Base-by-base conservation (phyloP, 2,113 vertebrate species). In the Candoia aspera region DNA sequence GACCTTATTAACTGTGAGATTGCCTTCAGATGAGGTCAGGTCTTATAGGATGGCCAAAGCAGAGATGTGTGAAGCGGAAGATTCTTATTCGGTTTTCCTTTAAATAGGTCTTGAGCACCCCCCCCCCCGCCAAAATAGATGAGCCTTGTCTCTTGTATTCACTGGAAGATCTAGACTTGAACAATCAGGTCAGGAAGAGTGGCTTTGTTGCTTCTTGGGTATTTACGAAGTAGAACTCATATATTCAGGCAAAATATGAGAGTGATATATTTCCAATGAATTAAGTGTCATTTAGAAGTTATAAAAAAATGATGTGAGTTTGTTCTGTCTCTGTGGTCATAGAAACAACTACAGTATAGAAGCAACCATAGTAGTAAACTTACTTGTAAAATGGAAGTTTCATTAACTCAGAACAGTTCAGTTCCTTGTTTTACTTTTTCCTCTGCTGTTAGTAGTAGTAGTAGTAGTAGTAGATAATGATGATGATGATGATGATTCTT, bases 1-100 rank as follows among this genome's bases (percentile, higher is more conserved):
- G 94, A 94, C 90, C 90, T 84, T 92, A 91, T 93, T 95, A 94
- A 86, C 84, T 93, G 91, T 55, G 95, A 94, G 92, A 93, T 94
- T 91, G 93, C 83, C 87, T 94, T 96, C 93, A 91, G 88, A 79
- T 85, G 84, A 93, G 93, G 88, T 86, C 64, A 90, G 91, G 62
- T 57, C 57, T 90, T 86, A 37, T 85, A 33, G 89, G 59, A 58
- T 62, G 42, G 46, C 92, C 91, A 91, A 3, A 94, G 23, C 89
- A 89, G 1, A 92, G 91, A 94, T 49, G 2, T 37, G 23, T 64
- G 55, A 91, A 24, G 64, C 46, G 84, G 53, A 42, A 94, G 85
- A 86, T 17, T 3, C 54, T 84, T 62, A 49, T 24, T 19, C 2
- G 8, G 23, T 58, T 85, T 60, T 26, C 8, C 53, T 33, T 8